phyloP scores from a whole-genome alignment of 2,888 invertebrate genomes.

The Mesoligia furuncula region DNA sequence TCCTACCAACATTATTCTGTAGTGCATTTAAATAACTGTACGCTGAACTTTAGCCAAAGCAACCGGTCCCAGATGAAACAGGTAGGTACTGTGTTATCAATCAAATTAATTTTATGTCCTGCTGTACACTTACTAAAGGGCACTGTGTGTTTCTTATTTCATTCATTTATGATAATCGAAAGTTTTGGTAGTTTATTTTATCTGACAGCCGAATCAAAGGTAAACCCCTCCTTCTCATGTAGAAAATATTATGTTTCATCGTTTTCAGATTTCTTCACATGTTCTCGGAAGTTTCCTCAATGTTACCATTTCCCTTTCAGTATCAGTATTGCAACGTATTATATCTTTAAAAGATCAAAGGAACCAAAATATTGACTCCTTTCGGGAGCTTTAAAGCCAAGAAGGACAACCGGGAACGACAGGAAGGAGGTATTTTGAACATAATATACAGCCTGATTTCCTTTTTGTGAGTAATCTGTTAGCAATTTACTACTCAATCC shows the following conservation, averaged over 20 bases:
- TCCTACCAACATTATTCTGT: not conserved
- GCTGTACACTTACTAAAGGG: conserved; percentile 27
- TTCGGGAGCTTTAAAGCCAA: not conserved
- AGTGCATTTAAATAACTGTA: conserved; percentile 54
- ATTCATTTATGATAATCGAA: conserved; percentile 7
- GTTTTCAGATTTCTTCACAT: not conserved
- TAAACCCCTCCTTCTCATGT: not conserved
- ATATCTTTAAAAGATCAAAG: conserved; percentile 12
- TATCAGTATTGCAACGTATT: not conserved
- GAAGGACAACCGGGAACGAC: not conserved
- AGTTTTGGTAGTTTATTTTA: conserved; percentile 21
- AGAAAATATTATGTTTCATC: not conserved
- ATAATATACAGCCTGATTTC: conserved; percentile 23
- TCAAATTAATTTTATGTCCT: conserved; percentile 46
- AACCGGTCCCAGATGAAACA: conserved; percentile 48
- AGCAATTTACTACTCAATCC: conserved; percentile 54
- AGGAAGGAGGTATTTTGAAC: not conserved
- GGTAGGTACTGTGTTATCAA: conserved; percentile 50
- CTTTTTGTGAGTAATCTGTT: conserved; percentile 47
- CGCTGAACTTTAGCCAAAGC: conserved; percentile 51
- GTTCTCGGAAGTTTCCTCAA: not conserved
- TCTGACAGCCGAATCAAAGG: conserved; percentile 11
- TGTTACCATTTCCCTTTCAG: not conserved
- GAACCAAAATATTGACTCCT: not conserved
- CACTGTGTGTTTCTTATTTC: conserved; percentile 18